Evolutionary conservation across 30 jellyfish, hydroid and myxozoan species (phyloP), one percentile per base, ranked within the genome.

Genomic region (Pelagia noctiluca): DNA sequence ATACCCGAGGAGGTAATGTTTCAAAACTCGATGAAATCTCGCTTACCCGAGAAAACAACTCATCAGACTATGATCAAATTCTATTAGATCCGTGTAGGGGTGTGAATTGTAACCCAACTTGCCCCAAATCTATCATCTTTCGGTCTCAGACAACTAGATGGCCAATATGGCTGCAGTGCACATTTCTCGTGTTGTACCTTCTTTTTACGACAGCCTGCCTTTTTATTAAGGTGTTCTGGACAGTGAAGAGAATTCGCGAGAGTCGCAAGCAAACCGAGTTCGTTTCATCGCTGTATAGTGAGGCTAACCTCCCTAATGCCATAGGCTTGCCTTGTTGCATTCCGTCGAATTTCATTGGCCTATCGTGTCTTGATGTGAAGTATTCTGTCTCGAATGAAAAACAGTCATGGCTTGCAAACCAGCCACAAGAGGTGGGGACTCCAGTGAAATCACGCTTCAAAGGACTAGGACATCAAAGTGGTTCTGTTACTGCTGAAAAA

Each of bases 61-160:
- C n/a, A n/a, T n/a, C n/a, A n/a, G n/a, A n/a, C n/a, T n/a, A n/a
- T n/a, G n/a, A n/a, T n/a, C n/a, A n/a, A n/a, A n/a, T n/a, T n/a
- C n/a, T n/a, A n/a, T n/a, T n/a, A 57, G 86, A 86, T 29, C 23
- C 71, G n/a, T 92, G 98, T 50, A 25, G 53, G 26, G 84, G 89
- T 21, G 68, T 90, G 16, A 97, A 92, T 46, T 92, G 98, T 83
- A 86, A 92, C 83, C 96, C 98, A 12, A 79, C 98, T 24, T 92
- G 98, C 87, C 96, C 96, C 13, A 57, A 63, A 42, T 76, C 89
- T 5, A 76, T 86, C 31, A 35, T 34, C 16, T 36, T 68, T 22
- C 64, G 60, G 18, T 42, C 94, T 28, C 21, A 28, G 3, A 75
- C 42, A 30, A 24, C 50, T 46, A 18, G 21, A 1, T 84, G 94